Base-by-base conservation (phyloP, 2,888 invertebrate genomes). In the Seladonia tumulorum region DNA sequence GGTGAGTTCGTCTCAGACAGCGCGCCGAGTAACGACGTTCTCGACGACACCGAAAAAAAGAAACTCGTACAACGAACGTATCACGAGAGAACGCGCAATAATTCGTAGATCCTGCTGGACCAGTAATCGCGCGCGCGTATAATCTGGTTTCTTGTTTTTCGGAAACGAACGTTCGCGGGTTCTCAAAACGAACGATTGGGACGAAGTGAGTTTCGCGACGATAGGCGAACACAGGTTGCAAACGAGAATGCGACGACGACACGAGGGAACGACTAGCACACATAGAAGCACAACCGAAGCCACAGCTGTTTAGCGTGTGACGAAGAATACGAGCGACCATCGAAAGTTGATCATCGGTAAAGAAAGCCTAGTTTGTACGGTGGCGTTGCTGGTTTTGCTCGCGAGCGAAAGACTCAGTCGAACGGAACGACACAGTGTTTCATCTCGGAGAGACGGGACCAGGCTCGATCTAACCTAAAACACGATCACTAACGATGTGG, bases 401-500 rank as follows among this genome's bases (percentile, higher is more conserved):
- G 77, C 80, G 77, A 79, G 66, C 78, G 66, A 42, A 42, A 45
- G 14, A 45, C 14, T 68, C n/a, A 45, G 16, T 57, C 76, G 82
- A 79, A 84, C 42, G 60, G 82, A 83, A 82, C 60, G 63, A 70
- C n/a, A 53, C 39, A 57, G 75, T 25, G 53, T 66, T 8, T 18
- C 29, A 63, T 29, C 63, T 2, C 29, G 29, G 29, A 53, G 45
- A 45, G 0, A 45, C 45, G 45, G 12, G 45, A 45, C 45, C 12
- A 45, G 12, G 12, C n/a, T 57, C 63, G 63, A 16, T 68, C 39
- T 68, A 68, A 68, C 68, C 68, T 68, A 18, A 63, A 29, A 53
- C n/a, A 22, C 73, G 49, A 70, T 84, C 29, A 75, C 68, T 49
- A 87, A 81, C 57, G 68, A 90, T 91, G 90, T 90, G 91, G 90